phyloP scores from a whole-genome alignment of 2,113 vertebrate species.

The Plecturocebus donacophilus region DNA sequence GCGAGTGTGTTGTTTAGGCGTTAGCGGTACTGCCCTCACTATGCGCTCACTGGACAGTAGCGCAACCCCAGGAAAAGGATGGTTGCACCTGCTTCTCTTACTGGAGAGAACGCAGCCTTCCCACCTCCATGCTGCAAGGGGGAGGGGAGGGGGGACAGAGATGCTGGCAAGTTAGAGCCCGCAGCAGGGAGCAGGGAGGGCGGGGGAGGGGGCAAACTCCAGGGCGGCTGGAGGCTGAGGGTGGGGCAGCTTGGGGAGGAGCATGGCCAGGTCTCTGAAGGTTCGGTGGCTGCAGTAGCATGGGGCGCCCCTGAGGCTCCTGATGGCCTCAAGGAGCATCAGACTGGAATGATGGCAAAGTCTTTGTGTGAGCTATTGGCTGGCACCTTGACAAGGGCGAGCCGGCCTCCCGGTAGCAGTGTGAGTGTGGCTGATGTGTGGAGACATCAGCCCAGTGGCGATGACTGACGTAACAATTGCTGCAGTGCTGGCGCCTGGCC shows the following conservation, averaged over 20 bases:
- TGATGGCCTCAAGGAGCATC: background rate
- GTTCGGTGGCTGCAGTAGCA: fast-evolving
- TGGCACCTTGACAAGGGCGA: background rate
- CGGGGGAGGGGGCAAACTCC: background rate
- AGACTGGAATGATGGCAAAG: background rate
- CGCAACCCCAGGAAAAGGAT: too few relatives aligned
- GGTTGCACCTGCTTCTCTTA: background rate
- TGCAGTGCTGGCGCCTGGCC: too few relatives aligned
- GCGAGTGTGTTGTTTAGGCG: too few relatives aligned
- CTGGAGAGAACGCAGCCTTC: background rate
- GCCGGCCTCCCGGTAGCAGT: background rate
- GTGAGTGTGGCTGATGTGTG: background rate
- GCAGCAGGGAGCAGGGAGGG: too few relatives aligned
- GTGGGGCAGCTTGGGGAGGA: background rate
- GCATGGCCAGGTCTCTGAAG: fast-evolving
- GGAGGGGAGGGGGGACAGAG: background rate
- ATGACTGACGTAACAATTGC: too few relatives aligned
- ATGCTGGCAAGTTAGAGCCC: background rate
- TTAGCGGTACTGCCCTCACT: too few relatives aligned
- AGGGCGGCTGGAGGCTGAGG: background rate
- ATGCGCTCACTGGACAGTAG: too few relatives aligned
- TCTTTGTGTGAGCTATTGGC: background rate
- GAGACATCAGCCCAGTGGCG: too few relatives aligned
- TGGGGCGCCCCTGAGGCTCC: fast-evolving
- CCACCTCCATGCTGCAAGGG: background rate